Conservation (phyloP, 2,797 vertebrate species). For the Aldrovandia affinis region DNA sequence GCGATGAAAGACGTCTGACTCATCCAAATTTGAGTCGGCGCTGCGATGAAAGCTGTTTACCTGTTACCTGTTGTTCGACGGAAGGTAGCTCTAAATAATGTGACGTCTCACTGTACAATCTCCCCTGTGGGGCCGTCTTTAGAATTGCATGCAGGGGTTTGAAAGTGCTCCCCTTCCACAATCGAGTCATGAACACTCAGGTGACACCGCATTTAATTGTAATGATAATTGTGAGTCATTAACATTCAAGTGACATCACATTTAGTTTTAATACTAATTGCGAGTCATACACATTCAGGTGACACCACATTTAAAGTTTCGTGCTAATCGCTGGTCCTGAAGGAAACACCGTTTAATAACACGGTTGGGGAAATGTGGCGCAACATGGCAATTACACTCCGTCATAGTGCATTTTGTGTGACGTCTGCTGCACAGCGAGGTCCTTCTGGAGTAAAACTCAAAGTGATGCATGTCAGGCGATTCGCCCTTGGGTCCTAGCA, state of each 20-base stretch:
- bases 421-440: not conserved
- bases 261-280: no score
- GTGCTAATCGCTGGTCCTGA: not conserved
- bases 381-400: not conserved
- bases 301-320: not conserved
- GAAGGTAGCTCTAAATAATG: not conserved
- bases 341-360: not conserved
- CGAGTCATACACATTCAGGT: not conserved
- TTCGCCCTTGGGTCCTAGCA: not conserved
- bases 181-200: not conserved
- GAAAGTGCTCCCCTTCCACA: not conserved
- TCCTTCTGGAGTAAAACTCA: not conserved
- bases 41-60: not conserved
- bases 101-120: no score
- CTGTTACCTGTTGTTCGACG: not conserved
- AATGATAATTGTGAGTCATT: no score
- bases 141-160: no score
- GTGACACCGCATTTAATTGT: not conserved
- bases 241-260: not conserved
- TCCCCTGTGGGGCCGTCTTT: not conserved
- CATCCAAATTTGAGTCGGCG: not conserved
- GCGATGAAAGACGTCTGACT: not conserved
- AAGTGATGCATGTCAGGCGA: not conserved
- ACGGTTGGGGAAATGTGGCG: not conserved
- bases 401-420: not conserved